These are phyloP conservation scores for Coluber constrictor DNA, from an alignment of 2,797 vertebrate species.

Conservation along the genomic window DNA sequence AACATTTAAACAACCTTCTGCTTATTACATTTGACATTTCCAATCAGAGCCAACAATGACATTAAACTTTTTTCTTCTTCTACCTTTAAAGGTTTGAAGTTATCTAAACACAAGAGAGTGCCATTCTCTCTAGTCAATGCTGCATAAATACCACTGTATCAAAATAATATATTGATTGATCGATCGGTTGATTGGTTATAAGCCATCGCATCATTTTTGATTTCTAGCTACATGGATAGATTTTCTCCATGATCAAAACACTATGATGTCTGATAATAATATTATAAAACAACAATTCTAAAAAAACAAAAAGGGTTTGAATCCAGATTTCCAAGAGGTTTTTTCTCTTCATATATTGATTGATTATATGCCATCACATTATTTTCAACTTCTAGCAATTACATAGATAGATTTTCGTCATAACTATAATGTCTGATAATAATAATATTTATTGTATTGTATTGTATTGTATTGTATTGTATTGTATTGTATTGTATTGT, in stretches of 20 bases:
- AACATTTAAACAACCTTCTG: not conserved
- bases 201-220: not conserved
- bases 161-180: not conserved
- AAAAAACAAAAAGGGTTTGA: not conserved
- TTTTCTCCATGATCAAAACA: not conserved
- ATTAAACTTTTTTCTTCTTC: not conserved
- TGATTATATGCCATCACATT: not conserved
- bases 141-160: not conserved
- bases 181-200: not conserved
- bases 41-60: not conserved
- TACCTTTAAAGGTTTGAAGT: not conserved
- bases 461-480: too few species aligned
- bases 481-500: too few species aligned
- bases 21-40: not conserved
- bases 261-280: not conserved
- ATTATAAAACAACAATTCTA: not conserved
- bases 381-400: not conserved
- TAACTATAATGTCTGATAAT: not conserved
- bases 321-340: not conserved
- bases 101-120: not conserved
- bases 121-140: not conserved
- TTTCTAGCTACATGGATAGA: not conserved
- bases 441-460: too few species aligned
- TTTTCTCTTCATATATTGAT: too few species aligned
- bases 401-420: too few species aligned